Evolutionary conservation across 92 coral and sea anemone genomes (phyloP).

Genomic region (Plumapathes pennacea): DNA sequence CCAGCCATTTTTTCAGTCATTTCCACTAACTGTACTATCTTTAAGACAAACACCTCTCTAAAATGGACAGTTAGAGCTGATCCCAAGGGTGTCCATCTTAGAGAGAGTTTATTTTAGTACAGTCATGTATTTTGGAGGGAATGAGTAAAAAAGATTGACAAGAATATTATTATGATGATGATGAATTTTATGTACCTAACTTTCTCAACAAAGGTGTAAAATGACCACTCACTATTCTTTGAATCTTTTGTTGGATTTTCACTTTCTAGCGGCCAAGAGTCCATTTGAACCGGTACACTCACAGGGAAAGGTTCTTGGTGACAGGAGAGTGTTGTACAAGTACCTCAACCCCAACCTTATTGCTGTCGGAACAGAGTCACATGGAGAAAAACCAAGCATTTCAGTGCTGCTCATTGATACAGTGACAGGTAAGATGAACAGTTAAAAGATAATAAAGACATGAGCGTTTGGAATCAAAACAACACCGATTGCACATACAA

Average conservation of each 20-base stretch:
- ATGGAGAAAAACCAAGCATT: constrained; percentile 74
- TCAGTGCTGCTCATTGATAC: constrained; percentile 85
- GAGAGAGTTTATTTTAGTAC: no score
- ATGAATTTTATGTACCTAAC: background rate
- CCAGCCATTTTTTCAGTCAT: no score
- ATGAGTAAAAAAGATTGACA: background rate
- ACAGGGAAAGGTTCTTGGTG: constrained; percentile 96
- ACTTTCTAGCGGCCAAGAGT: constrained; percentile 65
- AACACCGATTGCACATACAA: background rate
- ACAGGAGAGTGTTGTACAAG: constrained; percentile 91
- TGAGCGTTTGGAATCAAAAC: background rate
- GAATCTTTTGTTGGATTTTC: background rate
- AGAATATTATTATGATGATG: background rate
- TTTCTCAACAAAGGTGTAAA: background rate
- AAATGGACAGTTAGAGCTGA: no score
- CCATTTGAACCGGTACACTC: constrained; percentile 92
- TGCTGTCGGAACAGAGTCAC: constrained; percentile 76
- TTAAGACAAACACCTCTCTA: no score
- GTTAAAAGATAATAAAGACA: background rate
- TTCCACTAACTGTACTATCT: no score
- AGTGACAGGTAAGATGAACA: constrained; percentile 71
- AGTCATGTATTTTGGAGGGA: no score
- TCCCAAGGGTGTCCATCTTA: no score
- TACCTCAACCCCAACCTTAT: constrained; percentile 92
- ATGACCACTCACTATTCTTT: no score